These are phyloP conservation scores for Colinus virginianus DNA, from an alignment of 2,113 vertebrate species.

Conservation along the genomic window DNA sequence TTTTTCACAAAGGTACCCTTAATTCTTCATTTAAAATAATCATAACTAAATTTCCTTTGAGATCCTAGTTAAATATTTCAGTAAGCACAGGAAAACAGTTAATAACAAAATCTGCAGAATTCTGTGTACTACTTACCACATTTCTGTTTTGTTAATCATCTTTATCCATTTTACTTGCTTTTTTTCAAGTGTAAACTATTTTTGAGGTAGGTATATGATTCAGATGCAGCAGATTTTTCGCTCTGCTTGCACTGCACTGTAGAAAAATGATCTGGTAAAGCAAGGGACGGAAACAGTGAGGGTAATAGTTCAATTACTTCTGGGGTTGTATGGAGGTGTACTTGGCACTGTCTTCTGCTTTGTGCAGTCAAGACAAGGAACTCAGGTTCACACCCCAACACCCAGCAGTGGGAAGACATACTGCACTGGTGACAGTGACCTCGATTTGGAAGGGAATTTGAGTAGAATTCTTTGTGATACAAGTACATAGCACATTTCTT, in stretches of 20 bases:
- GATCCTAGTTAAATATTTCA: not conserved
- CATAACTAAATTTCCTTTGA: not conserved
- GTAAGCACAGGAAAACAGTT: not conserved
- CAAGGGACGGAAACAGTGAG: not conserved
- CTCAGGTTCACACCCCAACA: not conserved
- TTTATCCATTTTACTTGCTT: not conserved
- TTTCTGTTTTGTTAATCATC: not conserved
- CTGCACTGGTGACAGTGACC: not conserved
- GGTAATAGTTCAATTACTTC: rapidly evolving
- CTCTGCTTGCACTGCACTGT: not conserved
- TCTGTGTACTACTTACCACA: not conserved
- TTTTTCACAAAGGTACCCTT: not conserved
- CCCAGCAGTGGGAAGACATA: not conserved
- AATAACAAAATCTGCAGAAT: not conserved
- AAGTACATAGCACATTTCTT: not conserved
- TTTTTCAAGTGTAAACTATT: not conserved
- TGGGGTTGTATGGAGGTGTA: not conserved
- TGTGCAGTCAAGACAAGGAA: rapidly evolving
- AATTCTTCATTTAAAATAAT: not conserved
- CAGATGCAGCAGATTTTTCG: not conserved
- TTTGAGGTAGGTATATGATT: not conserved
- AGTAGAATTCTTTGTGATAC: not conserved
- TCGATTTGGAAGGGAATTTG: not conserved
- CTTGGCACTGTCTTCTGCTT: not conserved
- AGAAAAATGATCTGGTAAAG: not conserved